phyloP scores from a whole-genome alignment of 2,797 vertebrate genomes.

The Otus scops region DNA sequence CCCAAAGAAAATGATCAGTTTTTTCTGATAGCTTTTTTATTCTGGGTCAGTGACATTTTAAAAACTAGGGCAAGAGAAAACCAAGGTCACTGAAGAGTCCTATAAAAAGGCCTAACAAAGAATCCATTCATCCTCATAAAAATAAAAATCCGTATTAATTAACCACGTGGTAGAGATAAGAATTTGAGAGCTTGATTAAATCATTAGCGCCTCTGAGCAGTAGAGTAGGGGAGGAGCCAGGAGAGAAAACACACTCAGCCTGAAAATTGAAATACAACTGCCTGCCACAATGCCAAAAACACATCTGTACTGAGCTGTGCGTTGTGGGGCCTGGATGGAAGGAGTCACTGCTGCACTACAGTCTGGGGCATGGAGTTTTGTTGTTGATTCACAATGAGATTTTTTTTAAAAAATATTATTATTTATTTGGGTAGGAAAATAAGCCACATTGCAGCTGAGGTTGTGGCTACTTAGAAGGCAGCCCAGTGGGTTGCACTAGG shows the following conservation, averaged over 20 bases:
- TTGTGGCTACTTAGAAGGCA: background rate
- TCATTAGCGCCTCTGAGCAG: constrained; percentile 49
- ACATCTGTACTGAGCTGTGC: background rate
- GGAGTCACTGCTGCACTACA: background rate
- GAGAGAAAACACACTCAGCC: background rate
- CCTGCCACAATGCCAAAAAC: background rate
- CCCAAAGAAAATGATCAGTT: background rate
- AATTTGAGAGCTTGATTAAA: constrained; percentile 61
- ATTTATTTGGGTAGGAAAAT: background rate
- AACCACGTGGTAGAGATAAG: constrained; percentile 59
- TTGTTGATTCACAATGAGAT: background rate
- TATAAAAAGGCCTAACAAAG: constrained; percentile 75
- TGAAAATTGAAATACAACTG: background rate
- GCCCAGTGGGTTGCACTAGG: background rate
- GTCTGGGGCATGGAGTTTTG: background rate
- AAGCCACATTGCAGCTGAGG: background rate
- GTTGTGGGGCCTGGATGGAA: background rate
- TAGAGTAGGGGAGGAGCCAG: background rate
- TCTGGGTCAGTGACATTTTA: constrained; percentile 71
- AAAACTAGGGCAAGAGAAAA: constrained; percentile 75
- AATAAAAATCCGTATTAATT: constrained; percentile 77
- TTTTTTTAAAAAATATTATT: background rate
- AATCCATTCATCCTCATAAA: constrained; percentile 73
- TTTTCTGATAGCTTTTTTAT: constrained; percentile 52
- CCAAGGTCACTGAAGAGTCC: constrained; percentile 58